phyloP scores from a whole-genome alignment of 2,797 vertebrate genomes.

The Clarias pachynema region DNA sequence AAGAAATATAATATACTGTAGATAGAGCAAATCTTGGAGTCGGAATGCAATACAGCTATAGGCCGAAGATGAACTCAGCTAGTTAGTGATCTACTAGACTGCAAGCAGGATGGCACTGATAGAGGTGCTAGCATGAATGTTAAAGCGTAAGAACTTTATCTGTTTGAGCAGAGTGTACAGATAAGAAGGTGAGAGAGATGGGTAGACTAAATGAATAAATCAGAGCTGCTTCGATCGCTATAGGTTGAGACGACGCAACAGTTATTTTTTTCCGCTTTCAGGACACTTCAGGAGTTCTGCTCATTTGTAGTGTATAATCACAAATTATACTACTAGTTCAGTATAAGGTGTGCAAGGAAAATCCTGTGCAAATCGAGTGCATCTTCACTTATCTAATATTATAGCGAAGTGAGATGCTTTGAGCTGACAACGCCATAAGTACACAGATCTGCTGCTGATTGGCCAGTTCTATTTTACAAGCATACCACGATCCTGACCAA shows the following conservation, averaged over 20 bases:
- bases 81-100: background rate
- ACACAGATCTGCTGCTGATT: constrained; percentile 42
- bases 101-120: background rate
- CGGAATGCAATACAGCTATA: background rate
- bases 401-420: background rate
- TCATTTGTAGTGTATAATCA: background rate
- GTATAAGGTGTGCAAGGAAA: background rate
- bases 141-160: background rate
- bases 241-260: background rate
- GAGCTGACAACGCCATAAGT: constrained; percentile 29
- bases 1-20: background rate
- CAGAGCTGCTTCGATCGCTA: background rate
- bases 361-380: background rate
- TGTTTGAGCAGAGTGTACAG: background rate
- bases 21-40: background rate
- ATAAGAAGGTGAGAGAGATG: background rate
- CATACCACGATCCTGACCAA: constrained; percentile 51
- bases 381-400: background rate
- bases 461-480: constrained; percentile 52
- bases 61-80: background rate
- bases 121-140: background rate
- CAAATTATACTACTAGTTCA: background rate
- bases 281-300: background rate
- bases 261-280: background rate
- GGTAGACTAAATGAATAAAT: background rate